Conservation (phyloP, 1,140 invertebrate genomes). For the Tetraneura akinire region DNA sequence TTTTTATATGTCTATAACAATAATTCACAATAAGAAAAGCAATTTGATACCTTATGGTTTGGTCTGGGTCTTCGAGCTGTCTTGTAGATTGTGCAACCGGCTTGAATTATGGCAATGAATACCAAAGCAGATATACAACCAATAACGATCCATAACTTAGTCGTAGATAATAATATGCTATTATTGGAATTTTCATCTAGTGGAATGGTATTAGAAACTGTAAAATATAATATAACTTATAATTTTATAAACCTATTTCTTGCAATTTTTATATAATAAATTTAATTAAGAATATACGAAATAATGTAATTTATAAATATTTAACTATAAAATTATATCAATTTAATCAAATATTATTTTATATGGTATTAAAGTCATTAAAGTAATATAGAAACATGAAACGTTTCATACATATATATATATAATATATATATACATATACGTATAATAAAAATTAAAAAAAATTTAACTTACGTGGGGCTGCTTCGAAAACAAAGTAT, state of each 20-base stretch:
- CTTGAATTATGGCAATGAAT: constrained; percentile 78
- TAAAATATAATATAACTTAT: constrained; percentile 45
- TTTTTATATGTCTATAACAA: background rate
- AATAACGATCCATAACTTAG: constrained; percentile 79
- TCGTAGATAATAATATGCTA: constrained; percentile 61
- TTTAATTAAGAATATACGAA: too few relatives aligned
- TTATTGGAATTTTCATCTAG: constrained; percentile 54
- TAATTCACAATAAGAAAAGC: background rate
- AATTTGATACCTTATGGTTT: constrained; percentile 62
- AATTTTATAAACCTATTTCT: background rate
- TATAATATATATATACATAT: too few relatives aligned
- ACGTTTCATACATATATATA: too few relatives aligned
- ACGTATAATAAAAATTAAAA: too few relatives aligned
- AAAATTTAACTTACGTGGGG: constrained; percentile 60
- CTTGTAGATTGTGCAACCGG: constrained; percentile 78
- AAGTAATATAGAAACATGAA: too few relatives aligned
- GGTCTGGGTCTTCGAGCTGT: constrained; percentile 65
- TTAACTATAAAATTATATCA: too few relatives aligned
- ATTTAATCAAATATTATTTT: too few relatives aligned
- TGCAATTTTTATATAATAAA: too few relatives aligned
- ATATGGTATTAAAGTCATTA: too few relatives aligned
- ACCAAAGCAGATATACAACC: constrained; percentile 79
- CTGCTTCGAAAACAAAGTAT: constrained; percentile 70
- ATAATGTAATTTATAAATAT: too few relatives aligned
- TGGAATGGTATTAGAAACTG: constrained; percentile 59